Evolutionary conservation across 2,797 vertebrate species (phyloP), one percentile per base, ranked within the genome.

Genomic region (Masticophis lateralis): DNA sequence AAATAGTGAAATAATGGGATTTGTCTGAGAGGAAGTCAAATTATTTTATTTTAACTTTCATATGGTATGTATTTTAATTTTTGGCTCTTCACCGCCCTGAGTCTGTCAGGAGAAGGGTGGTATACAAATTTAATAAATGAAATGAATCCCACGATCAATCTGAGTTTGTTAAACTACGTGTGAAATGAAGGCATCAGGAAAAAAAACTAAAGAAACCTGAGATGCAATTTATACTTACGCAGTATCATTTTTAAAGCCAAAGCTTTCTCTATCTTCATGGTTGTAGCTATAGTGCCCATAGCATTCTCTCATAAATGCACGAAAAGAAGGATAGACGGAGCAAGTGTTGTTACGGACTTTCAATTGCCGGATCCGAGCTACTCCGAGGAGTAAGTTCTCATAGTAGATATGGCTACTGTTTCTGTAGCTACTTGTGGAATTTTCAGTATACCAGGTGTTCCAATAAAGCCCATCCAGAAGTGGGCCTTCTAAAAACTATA

Each of bases 401-500:
- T 95, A 97, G 96, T 97, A 97, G 93, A 97, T 97, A 12, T 27
- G 95, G 89, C 96, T 97, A 92, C 10, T 95, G 87, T 94, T 97
- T 56, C 92, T 94, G 86, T 93, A 53, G 83, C 56, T 1, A 63
- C 91, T 74, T 69, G 89, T 28, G 0, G 88, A 51, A 2, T 14
- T 60, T 74, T 86, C 95, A 92, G 92, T 96, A 6, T 96, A 95
- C 94, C 96, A 96, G 20, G 94, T 94, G 27, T 97, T 95, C 97
- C 97, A 98, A 95, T 96, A 98, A 47, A 98, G 95, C 57, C 96
- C 97, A 83, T 98, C 96, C 96, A 98, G 79, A 60, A 97, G 91
- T 9, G 96, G 97, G 88, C 97, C 97, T 94, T 98, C 96, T 97
- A 96, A 95, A 97, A 96, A 97, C 97, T 96, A 7, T 7, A 90